Evolutionary conservation across 1,140 invertebrate genomes (phyloP).

Genomic region (Mercenaria mercenaria): DNA sequence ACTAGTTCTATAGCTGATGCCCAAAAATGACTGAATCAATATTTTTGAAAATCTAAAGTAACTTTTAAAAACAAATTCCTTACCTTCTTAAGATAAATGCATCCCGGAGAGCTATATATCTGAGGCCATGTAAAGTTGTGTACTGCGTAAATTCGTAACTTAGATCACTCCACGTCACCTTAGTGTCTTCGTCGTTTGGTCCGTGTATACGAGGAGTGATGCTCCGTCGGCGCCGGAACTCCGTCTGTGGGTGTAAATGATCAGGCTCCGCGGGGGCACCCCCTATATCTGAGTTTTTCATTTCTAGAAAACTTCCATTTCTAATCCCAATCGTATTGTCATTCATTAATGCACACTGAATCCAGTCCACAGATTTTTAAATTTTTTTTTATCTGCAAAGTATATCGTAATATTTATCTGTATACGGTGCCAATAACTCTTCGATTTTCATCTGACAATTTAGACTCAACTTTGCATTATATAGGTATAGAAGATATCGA

Average conservation of each 20-base stretch:
- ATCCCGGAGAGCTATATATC: background rate
- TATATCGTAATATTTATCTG: too few species aligned
- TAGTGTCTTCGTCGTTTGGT: background rate
- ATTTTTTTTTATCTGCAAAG: too few species aligned
- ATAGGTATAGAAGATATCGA: too few species aligned
- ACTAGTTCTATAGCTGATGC: too few species aligned
- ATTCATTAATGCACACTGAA: too few species aligned
- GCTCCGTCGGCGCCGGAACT: background rate
- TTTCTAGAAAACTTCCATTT: background rate
- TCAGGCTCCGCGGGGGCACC: background rate
- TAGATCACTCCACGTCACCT: background rate
- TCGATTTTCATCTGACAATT: too few species aligned
- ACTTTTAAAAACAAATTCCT: too few species aligned
- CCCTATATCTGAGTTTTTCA: background rate
- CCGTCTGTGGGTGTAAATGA: background rate
- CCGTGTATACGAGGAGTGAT: background rate
- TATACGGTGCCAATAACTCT: too few species aligned
- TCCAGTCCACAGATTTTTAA: too few species aligned
- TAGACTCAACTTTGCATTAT: too few species aligned
- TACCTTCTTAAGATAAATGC: slow-evolving; percentile 9
- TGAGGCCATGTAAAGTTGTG: slow-evolving; percentile 5
- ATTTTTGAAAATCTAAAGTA: too few species aligned
- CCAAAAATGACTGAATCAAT: too few species aligned
- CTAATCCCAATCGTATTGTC: background rate
- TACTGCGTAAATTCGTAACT: slow-evolving; percentile 26